Base-by-base conservation (phyloP, 2,797 vertebrate genomes). In the Sylvilagus floridanus region DNA sequence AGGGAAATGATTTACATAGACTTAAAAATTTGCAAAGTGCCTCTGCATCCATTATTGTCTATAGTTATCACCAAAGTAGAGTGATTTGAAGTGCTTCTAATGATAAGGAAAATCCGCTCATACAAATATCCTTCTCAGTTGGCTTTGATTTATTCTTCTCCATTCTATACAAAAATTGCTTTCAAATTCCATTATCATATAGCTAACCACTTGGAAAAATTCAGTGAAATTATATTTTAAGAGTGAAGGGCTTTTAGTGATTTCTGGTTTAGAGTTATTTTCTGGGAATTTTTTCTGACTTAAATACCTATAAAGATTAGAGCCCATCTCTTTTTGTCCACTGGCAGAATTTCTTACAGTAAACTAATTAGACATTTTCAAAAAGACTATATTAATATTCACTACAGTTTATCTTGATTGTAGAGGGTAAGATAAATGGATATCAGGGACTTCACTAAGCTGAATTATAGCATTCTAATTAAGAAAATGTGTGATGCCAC, bases 221-320 rank as follows among this genome's bases (percentile, higher is more conserved):
- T 93, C 75, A 93, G 19, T 7, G 78, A 91, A 94, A 96, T 91
- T 93, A 26, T 28, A 89, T 92, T 24, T 77, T 75, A 87, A 60
- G 8, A 93, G 35, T 96, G 52, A 90, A 92, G 26, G 8, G 37
- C 62, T 88, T 84, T 82, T 66, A 91, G 54, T 26, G 37, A 72
- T 85, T 94, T 91, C 57, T 85, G 42, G 71, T 85, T 96, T 57
- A 50, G 9, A 79, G 52, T 26, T 83, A 92, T 63, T 19, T 24
- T 88, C 81, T 14, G 22, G 11, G 86, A 76, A 17, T 84, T 54
- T 86, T 90, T 79, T 90, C 28, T 85, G 92, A 60, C 76, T 86
- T 89, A 92, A 96, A 91, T 42, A 11, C 24, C 35, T 76, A 79
- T 82, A 83, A 87, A 89, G 86, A 1, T 10, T 71, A 63, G 65